These are phyloP conservation scores for Papilio gigon DNA, from an alignment of 2,888 invertebrate genomes.

Conservation along the genomic window DNA sequence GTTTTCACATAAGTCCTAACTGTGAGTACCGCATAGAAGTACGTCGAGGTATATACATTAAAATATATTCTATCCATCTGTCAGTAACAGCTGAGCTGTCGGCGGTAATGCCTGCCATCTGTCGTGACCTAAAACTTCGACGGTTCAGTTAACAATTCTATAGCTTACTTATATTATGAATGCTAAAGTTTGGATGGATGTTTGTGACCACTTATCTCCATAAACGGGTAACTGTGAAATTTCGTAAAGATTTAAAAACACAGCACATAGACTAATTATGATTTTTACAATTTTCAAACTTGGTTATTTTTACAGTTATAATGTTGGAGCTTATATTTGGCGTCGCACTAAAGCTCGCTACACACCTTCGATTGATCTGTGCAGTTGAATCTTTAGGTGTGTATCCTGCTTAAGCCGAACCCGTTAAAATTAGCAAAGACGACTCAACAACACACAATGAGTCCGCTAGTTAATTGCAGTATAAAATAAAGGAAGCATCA, in stretches of 20 bases:
- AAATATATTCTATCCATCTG: neutral
- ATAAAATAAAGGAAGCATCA: slow-evolving; percentile 24
- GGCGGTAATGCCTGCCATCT: neutral
- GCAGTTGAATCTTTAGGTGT: too few species aligned
- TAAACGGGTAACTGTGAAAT: too few species aligned
- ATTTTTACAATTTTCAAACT: too few species aligned
- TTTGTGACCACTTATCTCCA: too few species aligned
- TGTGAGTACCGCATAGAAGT: neutral
- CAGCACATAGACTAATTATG: too few species aligned
- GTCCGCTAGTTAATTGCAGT: neutral
- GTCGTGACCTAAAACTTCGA: neutral
- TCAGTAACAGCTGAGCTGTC: slow-evolving; percentile 5
- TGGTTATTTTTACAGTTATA: too few species aligned
- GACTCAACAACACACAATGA: neutral
- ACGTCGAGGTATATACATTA: neutral
- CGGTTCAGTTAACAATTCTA: neutral
- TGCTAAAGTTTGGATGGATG: too few species aligned
- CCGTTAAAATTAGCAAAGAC: neutral
- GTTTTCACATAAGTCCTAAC: neutral
- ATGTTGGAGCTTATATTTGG: too few species aligned
- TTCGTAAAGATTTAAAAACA: too few species aligned
- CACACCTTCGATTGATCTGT: too few species aligned
- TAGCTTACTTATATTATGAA: neutral
- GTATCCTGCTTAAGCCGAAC: too few species aligned
- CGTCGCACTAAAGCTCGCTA: too few species aligned